Evolutionary conservation across 2,113 vertebrate species (phyloP).

Genomic region (Apteryx mantelli): DNA sequence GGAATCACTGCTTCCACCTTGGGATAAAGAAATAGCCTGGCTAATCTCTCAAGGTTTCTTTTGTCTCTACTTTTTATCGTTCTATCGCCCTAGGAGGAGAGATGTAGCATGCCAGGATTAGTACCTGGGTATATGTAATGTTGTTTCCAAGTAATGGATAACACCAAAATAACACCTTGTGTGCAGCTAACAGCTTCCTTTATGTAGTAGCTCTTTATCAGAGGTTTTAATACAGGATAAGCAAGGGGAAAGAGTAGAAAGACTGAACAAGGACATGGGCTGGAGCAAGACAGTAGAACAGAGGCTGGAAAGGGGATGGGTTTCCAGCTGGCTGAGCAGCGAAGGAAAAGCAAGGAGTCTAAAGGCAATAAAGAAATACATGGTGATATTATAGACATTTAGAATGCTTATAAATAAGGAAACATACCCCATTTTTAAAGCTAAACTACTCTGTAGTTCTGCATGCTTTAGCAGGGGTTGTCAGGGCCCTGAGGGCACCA

Average conservation of each 20-base stretch:
- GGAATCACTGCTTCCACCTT: not conserved
- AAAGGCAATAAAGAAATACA: not conserved
- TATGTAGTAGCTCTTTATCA: not conserved
- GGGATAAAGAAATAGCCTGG: not conserved
- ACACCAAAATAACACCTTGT: not conserved
- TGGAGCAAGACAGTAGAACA: not conserved
- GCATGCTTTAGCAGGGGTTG: not conserved
- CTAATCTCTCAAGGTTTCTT: not conserved
- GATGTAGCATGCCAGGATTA: not conserved
- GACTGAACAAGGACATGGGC: not conserved
- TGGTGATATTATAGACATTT: not conserved
- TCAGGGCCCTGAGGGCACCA: not conserved
- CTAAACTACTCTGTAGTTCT: not conserved
- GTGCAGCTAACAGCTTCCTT: not conserved
- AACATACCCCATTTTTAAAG: not conserved
- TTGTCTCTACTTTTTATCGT: not conserved
- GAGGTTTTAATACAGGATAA: not conserved
- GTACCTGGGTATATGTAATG: not conserved
- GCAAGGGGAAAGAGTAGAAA: not conserved
- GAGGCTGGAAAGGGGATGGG: not conserved
- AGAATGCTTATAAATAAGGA: not conserved
- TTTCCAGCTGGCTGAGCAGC: not conserved
- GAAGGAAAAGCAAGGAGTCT: not conserved
- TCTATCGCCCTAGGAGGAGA: not conserved
- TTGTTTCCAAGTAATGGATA: not conserved